A percentile compares a stretch with the other conserved stretches of the same genome.
Evolutionary conservation across 2,797 vertebrate genomes (phyloP).

Genomic region (Sebastes kiyomatsui): DNA sequence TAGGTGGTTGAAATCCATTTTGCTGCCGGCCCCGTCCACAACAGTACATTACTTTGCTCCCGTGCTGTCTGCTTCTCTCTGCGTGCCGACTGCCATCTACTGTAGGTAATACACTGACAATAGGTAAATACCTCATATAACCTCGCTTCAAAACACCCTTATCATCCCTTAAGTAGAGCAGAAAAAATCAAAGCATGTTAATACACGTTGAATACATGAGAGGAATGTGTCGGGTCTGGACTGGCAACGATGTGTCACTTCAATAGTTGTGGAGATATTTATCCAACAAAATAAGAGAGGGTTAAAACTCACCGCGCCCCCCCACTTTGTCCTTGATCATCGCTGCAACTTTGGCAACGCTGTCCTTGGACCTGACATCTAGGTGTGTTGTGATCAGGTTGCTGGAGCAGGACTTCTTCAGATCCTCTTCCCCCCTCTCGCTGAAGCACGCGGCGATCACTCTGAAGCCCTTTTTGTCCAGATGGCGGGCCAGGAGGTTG

Average conservation of each 20-base stretch:
- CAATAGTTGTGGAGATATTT: background rate
- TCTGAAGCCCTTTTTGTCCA: constrained; percentile 79
- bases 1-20: too few species aligned
- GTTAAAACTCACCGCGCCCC: constrained; percentile 59
- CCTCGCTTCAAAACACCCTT: too few species aligned
- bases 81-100: too few species aligned
- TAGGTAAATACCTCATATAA: too few species aligned
- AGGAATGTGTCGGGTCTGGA: background rate
- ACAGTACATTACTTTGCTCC: too few species aligned
- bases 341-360: constrained; percentile 68
- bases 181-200: background rate
- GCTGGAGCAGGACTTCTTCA: constrained; percentile 79
- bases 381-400: constrained; percentile 73
- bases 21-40: too few species aligned
- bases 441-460: constrained; percentile 81
- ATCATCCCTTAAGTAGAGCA: background rate
- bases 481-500: constrained; percentile 75
- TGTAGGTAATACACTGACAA: too few species aligned
- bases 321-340: constrained; percentile 77
- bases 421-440: constrained; percentile 81
- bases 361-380: constrained; percentile 76
- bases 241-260: background rate
- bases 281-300: background rate
- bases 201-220: background rate
- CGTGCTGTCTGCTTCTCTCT: too few species aligned